Conservation (phyloP, 2,113 vertebrate genomes). For the Brachionichthys hirsutus region DNA sequence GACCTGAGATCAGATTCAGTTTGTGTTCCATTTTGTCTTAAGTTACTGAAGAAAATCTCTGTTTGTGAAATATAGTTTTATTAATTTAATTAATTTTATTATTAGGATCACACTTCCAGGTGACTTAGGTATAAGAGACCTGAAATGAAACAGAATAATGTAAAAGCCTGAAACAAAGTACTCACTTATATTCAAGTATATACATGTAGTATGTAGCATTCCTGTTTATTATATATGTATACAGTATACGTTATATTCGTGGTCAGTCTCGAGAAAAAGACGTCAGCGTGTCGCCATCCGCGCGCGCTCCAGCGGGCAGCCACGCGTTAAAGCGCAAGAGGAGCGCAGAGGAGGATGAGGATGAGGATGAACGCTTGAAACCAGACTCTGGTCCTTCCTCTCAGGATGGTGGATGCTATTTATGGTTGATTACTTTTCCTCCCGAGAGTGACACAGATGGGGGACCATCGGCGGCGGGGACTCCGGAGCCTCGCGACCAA, state of each 20-base stretch:
- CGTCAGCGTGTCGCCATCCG: slow-evolving; percentile 30
- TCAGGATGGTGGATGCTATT: slow-evolving; percentile 8
- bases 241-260: no score
- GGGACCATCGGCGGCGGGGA: slow-evolving; percentile 33
- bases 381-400: background rate
- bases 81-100: no score
- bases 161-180: no score
- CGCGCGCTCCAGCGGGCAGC: slow-evolving; percentile 21
- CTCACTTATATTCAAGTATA: no score
- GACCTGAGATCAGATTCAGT: no score
- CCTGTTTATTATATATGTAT: no score
- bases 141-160: no score
- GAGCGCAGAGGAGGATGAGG: background rate
- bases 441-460: slow-evolving; percentile 40
- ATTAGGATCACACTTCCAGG: no score
- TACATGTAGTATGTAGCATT: no score
- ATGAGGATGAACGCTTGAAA: slow-evolving; percentile 12
- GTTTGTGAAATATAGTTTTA: background rate
- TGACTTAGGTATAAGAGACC: no score
- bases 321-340: no score
- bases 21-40: background rate
- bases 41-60: background rate
- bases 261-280: no score
- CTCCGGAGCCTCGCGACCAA: slow-evolving; percentile 44
- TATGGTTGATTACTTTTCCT: background rate